Evolutionary conservation across 2,888 invertebrate species (phyloP), one percentile per base, ranked within the genome.

Genomic region (Onthophagus sagittarius): DNA sequence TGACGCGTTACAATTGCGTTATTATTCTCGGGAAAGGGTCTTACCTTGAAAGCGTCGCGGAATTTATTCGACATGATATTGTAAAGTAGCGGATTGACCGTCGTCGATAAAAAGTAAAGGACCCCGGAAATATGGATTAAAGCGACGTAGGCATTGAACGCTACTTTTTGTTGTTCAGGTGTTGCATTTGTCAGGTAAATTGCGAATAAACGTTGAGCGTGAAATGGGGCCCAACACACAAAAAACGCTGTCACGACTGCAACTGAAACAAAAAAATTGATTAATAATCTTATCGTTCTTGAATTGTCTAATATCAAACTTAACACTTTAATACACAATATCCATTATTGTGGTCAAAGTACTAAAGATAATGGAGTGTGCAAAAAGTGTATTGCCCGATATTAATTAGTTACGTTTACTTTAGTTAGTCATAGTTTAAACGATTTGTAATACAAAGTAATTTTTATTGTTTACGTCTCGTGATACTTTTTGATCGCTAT

Each of bases 51-150:
- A 67, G 97, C 97, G 77, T 93, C 93, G 69, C 97, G 89, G 83
- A 97, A 98, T 84, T 97, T 96, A 84, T 95, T 92, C 7, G 96
- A 97, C 96, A 98, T 96, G 72, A 96, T 93, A 85, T 97, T 94
- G 86, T 98, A 98, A 62, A 97, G 89, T 76, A 97, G 89, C 0
- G 98, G 97, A 85, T 98, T 98, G 82, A 97, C 93, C 80, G 95
- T 95, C 7, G 97, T 95, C 5, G 96, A 96, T 79, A 97, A 85
- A 85, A 95, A 98, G 87, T 97, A 97, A 75, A 96, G 90, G 0
- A 97, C 90, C 0, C 97, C 97, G 0, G 96, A 96, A 62, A 92
- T 88, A 84, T 97, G 94, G 2, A 93, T 94, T 73, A 95, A 86
- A 71, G 90, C 87, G 72, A 89, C 88, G 84, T 93, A 93, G 79